These are phyloP conservation scores for Megastigmus dorsalis DNA, from an alignment of 2,888 invertebrate species.

Conservation along the genomic window DNA sequence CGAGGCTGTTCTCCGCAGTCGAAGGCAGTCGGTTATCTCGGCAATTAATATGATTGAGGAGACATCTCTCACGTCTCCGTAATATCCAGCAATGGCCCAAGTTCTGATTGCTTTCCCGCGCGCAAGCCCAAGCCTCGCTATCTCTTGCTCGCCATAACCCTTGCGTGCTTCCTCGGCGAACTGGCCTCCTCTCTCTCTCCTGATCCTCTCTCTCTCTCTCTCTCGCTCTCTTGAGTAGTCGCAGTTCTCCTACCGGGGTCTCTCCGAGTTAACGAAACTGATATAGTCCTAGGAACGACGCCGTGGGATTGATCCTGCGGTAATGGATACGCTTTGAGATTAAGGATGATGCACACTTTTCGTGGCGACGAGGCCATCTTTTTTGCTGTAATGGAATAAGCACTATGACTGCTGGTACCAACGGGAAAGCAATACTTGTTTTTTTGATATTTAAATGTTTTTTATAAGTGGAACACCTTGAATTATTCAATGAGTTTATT, in stretches of 20 bases:
- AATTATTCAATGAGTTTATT: no score
- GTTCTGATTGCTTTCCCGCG: slow-evolving; percentile 74
- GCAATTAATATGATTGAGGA: slow-evolving; percentile 75
- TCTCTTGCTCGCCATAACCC: slow-evolving; percentile 53
- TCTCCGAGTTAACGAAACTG: slow-evolving; percentile 2
- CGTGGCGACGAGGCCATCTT: no score
- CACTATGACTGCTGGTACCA: no score
- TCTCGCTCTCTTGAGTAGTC: slow-evolving; percentile 17
- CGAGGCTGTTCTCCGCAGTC: slow-evolving; percentile 7
- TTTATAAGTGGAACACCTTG: no score
- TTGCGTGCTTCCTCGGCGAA: not conserved
- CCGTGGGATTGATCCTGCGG: slow-evolving; percentile 25
- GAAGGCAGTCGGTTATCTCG: slow-evolving; percentile 68
- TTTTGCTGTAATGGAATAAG: no score
- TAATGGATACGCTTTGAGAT: not conserved
- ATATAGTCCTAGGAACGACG: not conserved
- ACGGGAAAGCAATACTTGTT: no score
- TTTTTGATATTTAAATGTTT: no score
- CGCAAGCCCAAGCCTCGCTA: slow-evolving; percentile 37
- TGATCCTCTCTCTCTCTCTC: not conserved
- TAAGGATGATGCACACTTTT: no score
- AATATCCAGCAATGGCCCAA: slow-evolving; percentile 74
- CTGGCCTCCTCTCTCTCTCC: slow-evolving; percentile 14
- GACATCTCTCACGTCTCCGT: slow-evolving; percentile 74
- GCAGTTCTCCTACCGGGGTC: not conserved